A percentile compares a stretch with the other conserved stretches of the same genome.
phyloP scores from a whole-genome alignment of 2,888 invertebrate genomes.

The Apamea anceps region DNA sequence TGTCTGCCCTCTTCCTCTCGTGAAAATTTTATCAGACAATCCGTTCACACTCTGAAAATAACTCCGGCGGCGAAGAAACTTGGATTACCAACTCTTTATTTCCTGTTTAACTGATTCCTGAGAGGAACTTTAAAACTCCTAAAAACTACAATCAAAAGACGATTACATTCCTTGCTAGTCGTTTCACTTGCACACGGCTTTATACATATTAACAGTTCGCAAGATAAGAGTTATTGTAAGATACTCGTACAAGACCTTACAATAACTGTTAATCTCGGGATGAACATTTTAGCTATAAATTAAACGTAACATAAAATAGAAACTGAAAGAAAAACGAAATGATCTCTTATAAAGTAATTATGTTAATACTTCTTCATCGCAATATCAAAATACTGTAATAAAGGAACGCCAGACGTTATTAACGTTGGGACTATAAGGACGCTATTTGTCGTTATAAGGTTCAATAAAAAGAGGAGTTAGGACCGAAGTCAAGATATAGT shows the following conservation, averaged over 20 bases:
- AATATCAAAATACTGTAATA: constrained; percentile 18
- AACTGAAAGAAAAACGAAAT: neutral
- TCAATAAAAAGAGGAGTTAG: constrained; percentile 21
- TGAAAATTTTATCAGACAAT: neutral
- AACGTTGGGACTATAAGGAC: constrained; percentile 10
- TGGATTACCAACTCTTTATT: constrained; percentile 21
- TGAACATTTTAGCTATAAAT: constrained; percentile 30
- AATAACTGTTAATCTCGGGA: constrained; percentile 10
- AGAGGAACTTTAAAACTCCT: neutral
- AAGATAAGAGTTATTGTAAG: no score
- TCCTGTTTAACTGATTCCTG: constrained; percentile 2
- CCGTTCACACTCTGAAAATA: neutral
- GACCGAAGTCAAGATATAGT: constrained; percentile 24
- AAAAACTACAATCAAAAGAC: constrained; percentile 1
- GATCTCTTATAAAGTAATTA: constrained; percentile 23
- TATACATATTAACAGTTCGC: neutral
- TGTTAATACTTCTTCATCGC: constrained; percentile 5
- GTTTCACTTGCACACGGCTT: neutral
- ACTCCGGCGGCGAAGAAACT: neutral
- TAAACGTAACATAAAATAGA: constrained; percentile 27
- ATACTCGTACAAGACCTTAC: neutral
- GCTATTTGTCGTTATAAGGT: constrained; percentile 18
- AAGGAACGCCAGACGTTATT: constrained; percentile 29
- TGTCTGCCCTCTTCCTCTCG: neutral
- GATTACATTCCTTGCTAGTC: neutral